phyloP scores from a whole-genome alignment of 2,888 invertebrate genomes.

The Argyra leucocephala region DNA sequence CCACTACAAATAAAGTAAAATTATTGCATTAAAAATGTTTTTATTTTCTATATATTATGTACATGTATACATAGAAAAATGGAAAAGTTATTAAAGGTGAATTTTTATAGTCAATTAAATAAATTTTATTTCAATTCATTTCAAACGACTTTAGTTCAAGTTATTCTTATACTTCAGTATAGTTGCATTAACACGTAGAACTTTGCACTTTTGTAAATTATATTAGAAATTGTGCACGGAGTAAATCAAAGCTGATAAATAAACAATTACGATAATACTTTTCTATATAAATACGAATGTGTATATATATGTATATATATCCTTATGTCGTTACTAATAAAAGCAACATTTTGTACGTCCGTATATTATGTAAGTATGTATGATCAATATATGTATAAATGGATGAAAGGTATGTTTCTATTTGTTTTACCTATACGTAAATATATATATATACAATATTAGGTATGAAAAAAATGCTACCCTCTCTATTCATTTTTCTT shows the following conservation, averaged over 20 bases:
- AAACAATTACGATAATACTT: neutral
- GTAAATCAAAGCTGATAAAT: neutral
- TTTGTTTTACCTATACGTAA: too few species aligned
- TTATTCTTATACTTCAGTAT: neutral
- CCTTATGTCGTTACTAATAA: neutral
- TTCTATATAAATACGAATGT: neutral
- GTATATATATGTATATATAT: neutral
- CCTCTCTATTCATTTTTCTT: neutral
- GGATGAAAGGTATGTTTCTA: neutral
- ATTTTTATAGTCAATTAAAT: slow-evolving; percentile 1
- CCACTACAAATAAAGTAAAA: neutral
- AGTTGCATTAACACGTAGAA: neutral
- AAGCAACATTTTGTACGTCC: neutral
- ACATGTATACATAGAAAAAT: neutral
- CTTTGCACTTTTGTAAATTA: neutral
- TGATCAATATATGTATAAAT: too few species aligned
- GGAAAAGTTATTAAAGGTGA: neutral
- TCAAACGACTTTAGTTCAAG: neutral
- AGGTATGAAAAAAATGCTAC: neutral
- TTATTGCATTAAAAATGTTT: neutral
- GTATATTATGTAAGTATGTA: neutral
- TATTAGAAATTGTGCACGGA: neutral
- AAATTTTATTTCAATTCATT: neutral
- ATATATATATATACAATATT: too few species aligned
- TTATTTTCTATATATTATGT: neutral